phyloP scores from a whole-genome alignment of 2,113 vertebrate genomes.

The Anarhynchus alexandrinus region DNA sequence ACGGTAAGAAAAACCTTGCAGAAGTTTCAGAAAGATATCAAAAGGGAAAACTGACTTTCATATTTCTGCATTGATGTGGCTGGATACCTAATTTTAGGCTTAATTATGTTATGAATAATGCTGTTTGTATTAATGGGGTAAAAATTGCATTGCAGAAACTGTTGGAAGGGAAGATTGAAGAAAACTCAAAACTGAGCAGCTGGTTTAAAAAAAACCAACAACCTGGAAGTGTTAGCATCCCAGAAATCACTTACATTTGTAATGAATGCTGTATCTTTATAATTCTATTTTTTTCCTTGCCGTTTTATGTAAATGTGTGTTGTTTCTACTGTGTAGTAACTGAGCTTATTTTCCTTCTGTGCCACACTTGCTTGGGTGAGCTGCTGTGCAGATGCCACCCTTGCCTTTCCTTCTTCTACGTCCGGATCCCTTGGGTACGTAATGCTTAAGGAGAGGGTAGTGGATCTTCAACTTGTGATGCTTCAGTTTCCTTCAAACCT shows the following conservation, averaged over 20 bases:
- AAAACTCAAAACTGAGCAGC: not conserved
- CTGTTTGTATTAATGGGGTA: not conserved
- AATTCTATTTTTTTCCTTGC: not conserved
- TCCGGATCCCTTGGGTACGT: not conserved
- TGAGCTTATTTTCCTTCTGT: not conserved
- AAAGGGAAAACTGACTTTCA: not conserved
- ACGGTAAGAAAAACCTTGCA: not conserved
- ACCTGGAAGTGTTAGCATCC: not conserved
- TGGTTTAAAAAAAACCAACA: not conserved
- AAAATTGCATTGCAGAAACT: not conserved
- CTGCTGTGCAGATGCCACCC: not conserved
- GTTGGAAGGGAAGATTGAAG: not conserved
- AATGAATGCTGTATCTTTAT: not conserved
- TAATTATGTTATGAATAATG: not conserved
- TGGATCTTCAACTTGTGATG: not conserved
- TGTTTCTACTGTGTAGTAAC: not conserved
- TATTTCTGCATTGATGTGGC: not conserved
- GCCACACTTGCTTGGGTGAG: not conserved
- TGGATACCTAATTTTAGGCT: not conserved
- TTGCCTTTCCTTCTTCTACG: not conserved
- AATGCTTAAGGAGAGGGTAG: accelerated
- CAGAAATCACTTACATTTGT: not conserved
- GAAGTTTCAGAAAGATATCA: not conserved
- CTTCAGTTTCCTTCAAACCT: not conserved
- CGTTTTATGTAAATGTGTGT: not conserved